Percentiles rank a stretch among this genome's conserved stretches.
These are phyloP conservation scores for Ephestia elutella DNA, from an alignment of 1,140 invertebrate genomes.

Conservation along the genomic window DNA sequence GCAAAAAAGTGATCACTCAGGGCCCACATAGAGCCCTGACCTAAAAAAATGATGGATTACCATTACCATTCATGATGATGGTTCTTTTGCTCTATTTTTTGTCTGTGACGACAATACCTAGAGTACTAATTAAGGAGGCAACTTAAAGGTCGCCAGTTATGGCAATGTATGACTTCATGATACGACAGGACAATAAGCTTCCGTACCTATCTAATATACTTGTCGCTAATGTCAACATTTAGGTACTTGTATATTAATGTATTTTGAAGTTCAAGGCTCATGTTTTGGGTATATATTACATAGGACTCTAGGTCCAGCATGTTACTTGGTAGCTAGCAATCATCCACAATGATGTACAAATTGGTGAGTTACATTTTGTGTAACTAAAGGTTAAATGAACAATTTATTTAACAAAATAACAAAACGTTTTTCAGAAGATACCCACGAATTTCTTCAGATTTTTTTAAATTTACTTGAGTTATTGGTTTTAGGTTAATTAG, in stretches of 20 bases:
- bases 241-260: constrained; percentile 10
- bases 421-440: too few relatives aligned
- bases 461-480: too few relatives aligned
- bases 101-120: not conserved
- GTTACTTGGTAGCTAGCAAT: constrained; percentile 2
- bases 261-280: constrained; percentile 42
- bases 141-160: constrained; percentile 7
- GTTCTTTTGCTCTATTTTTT: not conserved
- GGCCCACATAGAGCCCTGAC: too few relatives aligned
- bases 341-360: constrained; percentile 3
- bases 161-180: constrained; percentile 6
- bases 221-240: constrained; percentile 3
- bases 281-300: constrained; percentile 28
- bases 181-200: constrained; percentile 5
- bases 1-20: too few relatives aligned
- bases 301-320: constrained; percentile 7
- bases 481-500: too few relatives aligned
- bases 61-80: not conserved
- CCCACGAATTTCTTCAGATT: too few relatives aligned
- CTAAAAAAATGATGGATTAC: too few relatives aligned
- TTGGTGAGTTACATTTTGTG: not conserved
- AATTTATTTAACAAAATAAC: too few relatives aligned
- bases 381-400: too few relatives aligned
- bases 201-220: not conserved
- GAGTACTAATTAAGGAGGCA: constrained; percentile 1